Conservation (phyloP, 2,888 invertebrate species). For the Ctena decussata region DNA sequence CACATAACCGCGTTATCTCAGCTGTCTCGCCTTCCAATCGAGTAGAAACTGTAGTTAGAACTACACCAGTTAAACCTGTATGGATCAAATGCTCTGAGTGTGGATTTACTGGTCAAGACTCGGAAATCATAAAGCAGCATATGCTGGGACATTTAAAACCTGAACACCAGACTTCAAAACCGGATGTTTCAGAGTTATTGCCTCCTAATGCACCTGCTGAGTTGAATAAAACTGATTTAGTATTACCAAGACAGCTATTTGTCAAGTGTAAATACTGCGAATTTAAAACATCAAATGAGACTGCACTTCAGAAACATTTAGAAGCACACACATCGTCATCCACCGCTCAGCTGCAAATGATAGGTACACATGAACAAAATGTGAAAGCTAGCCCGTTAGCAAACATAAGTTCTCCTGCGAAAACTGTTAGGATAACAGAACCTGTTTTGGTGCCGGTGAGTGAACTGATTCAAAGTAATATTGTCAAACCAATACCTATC, state of each 20-base stretch:
- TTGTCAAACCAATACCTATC: neutral
- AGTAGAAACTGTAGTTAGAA: neutral
- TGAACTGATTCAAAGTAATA: neutral
- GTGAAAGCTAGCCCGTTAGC: too few species aligned
- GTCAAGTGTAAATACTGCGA: conserved; percentile 18
- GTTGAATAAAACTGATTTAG: neutral
- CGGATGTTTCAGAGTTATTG: neutral
- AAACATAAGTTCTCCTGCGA: neutral
- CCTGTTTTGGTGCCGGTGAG: neutral
- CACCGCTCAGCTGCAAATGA: too few species aligned
- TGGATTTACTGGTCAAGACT: conserved; percentile 80
- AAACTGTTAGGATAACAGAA: neutral
- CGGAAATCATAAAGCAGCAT: conserved; percentile 78
- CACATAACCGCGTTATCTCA: conserved; percentile 37
- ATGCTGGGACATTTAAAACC: conserved; percentile 79
- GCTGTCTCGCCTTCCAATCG: conserved; percentile 30
- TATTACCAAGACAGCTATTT: neutral
- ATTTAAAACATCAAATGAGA: neutral
- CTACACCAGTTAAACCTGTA: conserved; percentile 62
- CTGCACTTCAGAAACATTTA: neutral
- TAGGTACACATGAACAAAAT: too few species aligned
- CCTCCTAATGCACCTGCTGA: neutral
- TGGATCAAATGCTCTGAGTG: conserved; percentile 85
- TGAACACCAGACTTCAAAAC: neutral
- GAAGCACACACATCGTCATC: neutral